Evolutionary conservation across 2,113 vertebrate species (phyloP), one percentile per base, ranked within the genome.

Genomic region (Cebus imitator): DNA sequence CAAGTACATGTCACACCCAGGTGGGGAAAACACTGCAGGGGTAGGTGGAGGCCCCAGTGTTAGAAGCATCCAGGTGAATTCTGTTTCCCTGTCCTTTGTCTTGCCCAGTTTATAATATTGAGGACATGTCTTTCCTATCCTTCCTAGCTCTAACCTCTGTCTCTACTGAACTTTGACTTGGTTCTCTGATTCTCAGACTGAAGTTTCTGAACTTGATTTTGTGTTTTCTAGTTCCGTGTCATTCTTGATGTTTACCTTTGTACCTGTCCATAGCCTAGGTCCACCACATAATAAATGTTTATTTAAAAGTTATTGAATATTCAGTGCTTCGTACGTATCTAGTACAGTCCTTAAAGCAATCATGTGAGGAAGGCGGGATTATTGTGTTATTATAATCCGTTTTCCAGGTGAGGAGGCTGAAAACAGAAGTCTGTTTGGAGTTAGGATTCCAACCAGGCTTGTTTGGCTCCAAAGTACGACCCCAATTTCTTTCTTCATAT

Each of bases 11-110:
- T 78, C 94, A 93, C 66, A 80, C 86, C 95, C 64, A 6, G 35
- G 18, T 40, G 58, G 83, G 79, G 94, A 85, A 95, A 93, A 12
- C 81, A 79, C 92, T 96, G 21, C 58, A 79, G 94, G 96, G 35
- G 14, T 40, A 70, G 93, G 97, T 66, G 93, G 94, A 90, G 72
- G 40, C 52, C 68, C 73, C 40, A 5, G 17, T 76, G 66, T 40
- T 61, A 52, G 72, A 50, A 61, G 73, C 2, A 32, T 45, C 20
- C 17, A 11, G 58, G 50, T 37, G 66, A 64, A 32, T 45, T 86
- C 13, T 91, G 20, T 35, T 80, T 95, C 82, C 85, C 37, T 64
- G 18, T 55, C 73, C 68, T 50, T 11, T 89, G 23, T 72, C 40
- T 50, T 58, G 18, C n/a, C 70, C 21, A 12, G 13, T 25, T 89